Evolutionary conservation across 2,888 invertebrate genomes (phyloP).

Genomic region (Mimachlamys varia): DNA sequence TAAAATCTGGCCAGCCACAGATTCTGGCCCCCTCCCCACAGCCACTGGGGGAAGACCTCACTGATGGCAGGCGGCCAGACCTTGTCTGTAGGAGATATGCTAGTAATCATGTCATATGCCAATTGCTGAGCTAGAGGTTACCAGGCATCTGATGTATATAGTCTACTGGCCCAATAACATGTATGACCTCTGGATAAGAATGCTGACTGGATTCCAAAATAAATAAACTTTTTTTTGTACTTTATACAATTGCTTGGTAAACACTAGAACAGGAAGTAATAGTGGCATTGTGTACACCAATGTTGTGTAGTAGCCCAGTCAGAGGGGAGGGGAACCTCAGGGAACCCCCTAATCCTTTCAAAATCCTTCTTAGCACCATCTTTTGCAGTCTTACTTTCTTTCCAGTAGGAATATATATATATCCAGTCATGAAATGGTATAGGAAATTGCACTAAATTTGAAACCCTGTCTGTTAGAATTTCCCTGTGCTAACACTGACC

Average conservation of each 20-base stretch:
- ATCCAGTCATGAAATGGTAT: too few species aligned
- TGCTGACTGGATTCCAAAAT: slow-evolving; percentile 23
- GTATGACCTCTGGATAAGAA: neutral
- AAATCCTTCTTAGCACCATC: too few species aligned
- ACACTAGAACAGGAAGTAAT: neutral
- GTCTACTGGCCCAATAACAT: slow-evolving; percentile 26
- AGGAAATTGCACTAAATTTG: too few species aligned
- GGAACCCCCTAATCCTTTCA: too few species aligned
- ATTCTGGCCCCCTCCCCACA: neutral
- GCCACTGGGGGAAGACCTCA: neutral
- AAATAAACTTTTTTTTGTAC: neutral
- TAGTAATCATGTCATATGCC: slow-evolving; percentile 23
- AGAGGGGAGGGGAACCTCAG: too few species aligned
- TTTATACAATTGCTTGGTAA: slow-evolving; percentile 2
- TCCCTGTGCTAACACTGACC: too few species aligned
- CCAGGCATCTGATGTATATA: neutral
- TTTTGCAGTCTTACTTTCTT: too few species aligned
- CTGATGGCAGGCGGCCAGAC: neutral
- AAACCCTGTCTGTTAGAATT: too few species aligned
- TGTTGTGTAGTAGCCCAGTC: too few species aligned
- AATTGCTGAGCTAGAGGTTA: neutral
- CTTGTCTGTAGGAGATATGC: neutral
- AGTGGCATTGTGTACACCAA: too few species aligned
- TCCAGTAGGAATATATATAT: too few species aligned
- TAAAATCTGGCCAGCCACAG: neutral